Evolutionary conservation across 2,888 invertebrate species (phyloP).

Genomic region (Hymenopus coronatus): DNA sequence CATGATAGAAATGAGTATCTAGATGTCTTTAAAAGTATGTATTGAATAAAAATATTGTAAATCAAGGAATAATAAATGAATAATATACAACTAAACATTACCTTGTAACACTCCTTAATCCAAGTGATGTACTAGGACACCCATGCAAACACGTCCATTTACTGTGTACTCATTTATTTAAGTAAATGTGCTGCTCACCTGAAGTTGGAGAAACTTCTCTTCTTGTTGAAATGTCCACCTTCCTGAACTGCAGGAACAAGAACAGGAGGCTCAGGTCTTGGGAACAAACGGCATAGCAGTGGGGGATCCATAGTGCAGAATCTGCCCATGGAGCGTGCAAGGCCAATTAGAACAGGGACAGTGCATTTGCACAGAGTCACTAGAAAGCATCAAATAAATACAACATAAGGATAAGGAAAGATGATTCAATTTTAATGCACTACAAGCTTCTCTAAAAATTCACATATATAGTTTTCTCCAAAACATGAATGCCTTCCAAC

Average conservation of each 20-base stretch:
- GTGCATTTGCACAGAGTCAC: slow-evolving; percentile 81
- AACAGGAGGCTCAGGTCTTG: slow-evolving; percentile 67
- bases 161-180: background rate
- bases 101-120: background rate
- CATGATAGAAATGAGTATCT: no score
- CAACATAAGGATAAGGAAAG: no score
- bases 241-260: slow-evolving; percentile 52
- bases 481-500: no score
- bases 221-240: slow-evolving; percentile 36
- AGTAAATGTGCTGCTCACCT: slow-evolving; percentile 35
- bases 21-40: no score
- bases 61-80: background rate
- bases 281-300: slow-evolving; percentile 80
- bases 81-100: background rate
- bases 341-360: slow-evolving; percentile 82
- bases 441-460: no score
- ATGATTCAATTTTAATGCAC: no score
- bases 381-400: slow-evolving; percentile 40
- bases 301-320: slow-evolving; percentile 76
- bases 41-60: background rate
- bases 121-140: background rate
- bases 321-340: slow-evolving; percentile 88
- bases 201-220: slow-evolving; percentile 48
- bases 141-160: background rate
- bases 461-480: no score